Evolutionary conservation across 2,888 invertebrate species (phyloP).

Genomic region (Atethmia centrago): DNA sequence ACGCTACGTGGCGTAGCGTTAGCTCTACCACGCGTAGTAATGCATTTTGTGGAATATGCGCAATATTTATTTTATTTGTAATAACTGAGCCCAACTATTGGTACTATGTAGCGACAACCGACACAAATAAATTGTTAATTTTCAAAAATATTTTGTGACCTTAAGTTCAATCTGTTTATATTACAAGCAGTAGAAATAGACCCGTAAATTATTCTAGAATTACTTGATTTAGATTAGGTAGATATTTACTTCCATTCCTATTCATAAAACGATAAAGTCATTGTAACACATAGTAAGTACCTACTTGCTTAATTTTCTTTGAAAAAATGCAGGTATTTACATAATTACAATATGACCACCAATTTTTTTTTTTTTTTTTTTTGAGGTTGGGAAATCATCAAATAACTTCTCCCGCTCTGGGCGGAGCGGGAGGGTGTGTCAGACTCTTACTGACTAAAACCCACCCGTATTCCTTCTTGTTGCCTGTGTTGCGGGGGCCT

Average conservation of each 20-base stretch:
- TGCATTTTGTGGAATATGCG: not conserved
- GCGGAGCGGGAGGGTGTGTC: too few relatives aligned
- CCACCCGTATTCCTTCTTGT: too few relatives aligned
- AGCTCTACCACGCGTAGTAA: constrained; percentile 2
- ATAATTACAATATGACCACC: constrained; percentile 10
- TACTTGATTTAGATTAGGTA: not conserved
- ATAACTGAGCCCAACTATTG: not conserved
- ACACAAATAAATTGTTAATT: not conserved
- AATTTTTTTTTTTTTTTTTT: too few relatives aligned
- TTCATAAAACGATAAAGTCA: not conserved
- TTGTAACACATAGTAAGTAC: not conserved
- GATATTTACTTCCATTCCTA: not conserved
- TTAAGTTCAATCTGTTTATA: too few relatives aligned
- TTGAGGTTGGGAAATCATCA: too few relatives aligned
- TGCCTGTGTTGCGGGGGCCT: too few relatives aligned
- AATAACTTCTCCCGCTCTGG: too few relatives aligned
- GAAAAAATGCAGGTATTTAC: not conserved
- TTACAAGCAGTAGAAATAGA: not conserved
- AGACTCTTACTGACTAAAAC: too few relatives aligned
- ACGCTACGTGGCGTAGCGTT: not conserved
- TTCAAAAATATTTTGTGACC: not conserved
- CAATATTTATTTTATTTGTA: not conserved
- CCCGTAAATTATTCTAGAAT: too few relatives aligned
- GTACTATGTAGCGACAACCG: not conserved
- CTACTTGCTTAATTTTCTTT: not conserved